Base-by-base conservation (phyloP, 2,888 invertebrate genomes). In the Coleophora deauratella region DNA sequence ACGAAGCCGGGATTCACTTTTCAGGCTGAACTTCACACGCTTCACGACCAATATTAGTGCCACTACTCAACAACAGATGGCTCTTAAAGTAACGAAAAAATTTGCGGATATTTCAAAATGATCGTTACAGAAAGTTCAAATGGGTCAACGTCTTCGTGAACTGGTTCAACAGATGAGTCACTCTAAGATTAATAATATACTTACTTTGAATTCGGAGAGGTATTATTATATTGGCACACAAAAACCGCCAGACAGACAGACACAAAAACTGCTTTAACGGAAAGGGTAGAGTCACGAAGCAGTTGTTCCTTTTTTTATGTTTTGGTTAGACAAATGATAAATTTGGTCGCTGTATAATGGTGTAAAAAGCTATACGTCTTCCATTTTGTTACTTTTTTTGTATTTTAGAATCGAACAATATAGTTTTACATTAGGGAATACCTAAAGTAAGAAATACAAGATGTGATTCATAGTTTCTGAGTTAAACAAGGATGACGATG, bases 41-140 rank as follows among this genome's bases (percentile, higher is more conserved):
- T 56, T 55, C 53, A 52, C 50, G 46, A 41, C 55, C 50, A 46
- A 15, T 14, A 39, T 44, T 54, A 62, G 55, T 71, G 49, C 47
- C 41, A 68, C 80, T 75, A 76, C 69, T 75, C 65, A 41, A 49
- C 66, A 52, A 47, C 52, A 82, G 82, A 77, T 82, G 82, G 73
- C 80, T 60, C 47, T 63, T 44, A 27, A 2, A 13, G 14, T 14
- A 12, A 36, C 34, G 21, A n/a, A 21, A 21, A 21, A 21, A 6
- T 21, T 6, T 21, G 6, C 6, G 6, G 3, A 3, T 21, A 21
- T 21, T 21, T 21, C n/a, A 31, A 14, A 33, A 35, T 37, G 27
- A 30, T 30, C 38, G 42, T 45, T 31, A 31, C 11, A 10, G 15
- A 50, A 48, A 54, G 54, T 59, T 53, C 52, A 56, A 51, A 54